Evolutionary conservation across 2,888 invertebrate species (phyloP), one percentile per base, ranked within the genome.

Genomic region (Isotomurus palustris): DNA sequence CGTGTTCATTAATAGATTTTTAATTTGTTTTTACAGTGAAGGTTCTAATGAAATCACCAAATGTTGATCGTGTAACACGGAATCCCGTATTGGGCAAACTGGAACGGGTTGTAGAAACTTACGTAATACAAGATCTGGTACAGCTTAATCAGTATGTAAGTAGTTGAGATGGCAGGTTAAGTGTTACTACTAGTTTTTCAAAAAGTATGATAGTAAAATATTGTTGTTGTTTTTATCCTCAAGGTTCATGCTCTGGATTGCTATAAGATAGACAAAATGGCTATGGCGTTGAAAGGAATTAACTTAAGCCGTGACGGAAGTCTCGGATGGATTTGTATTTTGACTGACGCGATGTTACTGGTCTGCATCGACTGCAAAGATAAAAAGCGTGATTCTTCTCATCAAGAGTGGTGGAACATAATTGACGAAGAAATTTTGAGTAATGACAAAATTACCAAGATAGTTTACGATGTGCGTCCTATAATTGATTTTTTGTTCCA

Each of bases 401-500:
- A 22, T 21, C 3, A 8, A 14, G 24, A 22, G 4, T 43, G 21
- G 22, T 43, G 43, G 43, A 5, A 24, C 24, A 3, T 6, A 4
- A 4, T 43, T 12, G 43, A 43, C 10, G 14, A 8, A 4, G 12
- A 43, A 12, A 22, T 43, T 8, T 43, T 43, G 12, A 3, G 8
- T 3, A 43, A 43, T 43, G 22, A 22, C 12, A 22, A 5, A 24
- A 3, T 43, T 3, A 17, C 19, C 4, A 43, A 43, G 24, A 24
- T 43, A 3, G 24, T 43, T 14, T 24, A 43, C 19, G 24, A 43
- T 14, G 14, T 24, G 6, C 3, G 43, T 8, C 43, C 43, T 43
- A 43, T 43, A 24, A 24, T 43, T 43, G 43, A 43, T 24, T 43
- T 22, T 24, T 43, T 43, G 22, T 43, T 43, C 24, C 43, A 43